Percentiles rank a stretch among this genome's conserved stretches.
phyloP scores from a whole-genome alignment of 2,113 vertebrate genomes.

The Ptilorrhoa leucosticta region DNA sequence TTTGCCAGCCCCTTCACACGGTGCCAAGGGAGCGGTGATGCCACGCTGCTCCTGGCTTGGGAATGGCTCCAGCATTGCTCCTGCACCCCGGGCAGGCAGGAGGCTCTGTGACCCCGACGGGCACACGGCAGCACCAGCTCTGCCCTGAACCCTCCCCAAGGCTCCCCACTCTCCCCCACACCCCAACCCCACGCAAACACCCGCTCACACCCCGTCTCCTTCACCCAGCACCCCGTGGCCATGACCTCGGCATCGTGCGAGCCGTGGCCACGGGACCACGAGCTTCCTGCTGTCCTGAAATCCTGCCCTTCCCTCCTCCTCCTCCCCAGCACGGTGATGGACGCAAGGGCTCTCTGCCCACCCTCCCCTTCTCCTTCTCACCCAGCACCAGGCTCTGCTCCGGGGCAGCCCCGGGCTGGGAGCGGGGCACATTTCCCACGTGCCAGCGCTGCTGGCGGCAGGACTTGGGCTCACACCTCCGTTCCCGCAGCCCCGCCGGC shows the following conservation, averaged over 20 bases:
- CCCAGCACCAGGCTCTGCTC: neutral
- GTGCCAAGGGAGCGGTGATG: neutral
- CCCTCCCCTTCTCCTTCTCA: too few relatives aligned
- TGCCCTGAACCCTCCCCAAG: neutral
- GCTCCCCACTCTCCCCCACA: neutral
- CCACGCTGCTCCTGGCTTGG: rapidly evolving
- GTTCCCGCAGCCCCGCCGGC: neutral
- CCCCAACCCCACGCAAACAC: neutral
- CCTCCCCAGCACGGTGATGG: neutral
- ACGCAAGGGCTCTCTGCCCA: neutral
- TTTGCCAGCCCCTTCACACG: rapidly evolving
- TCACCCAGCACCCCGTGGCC: neutral
- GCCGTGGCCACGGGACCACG: rapidly evolving
- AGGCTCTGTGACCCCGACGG: rapidly evolving
- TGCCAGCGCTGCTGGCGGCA: neutral
- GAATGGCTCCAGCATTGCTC: neutral
- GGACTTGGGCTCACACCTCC: neutral
- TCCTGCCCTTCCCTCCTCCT: neutral
- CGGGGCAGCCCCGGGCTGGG: neutral
- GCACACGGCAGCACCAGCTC: neutral
- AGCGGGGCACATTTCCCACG: neutral
- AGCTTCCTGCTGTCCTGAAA: neutral
- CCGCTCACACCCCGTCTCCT: neutral
- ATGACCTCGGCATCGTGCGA: rapidly evolving
- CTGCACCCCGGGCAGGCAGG: neutral